Evolutionary conservation across 2,113 vertebrate genomes (phyloP).

Genomic region (Chelonoidis abingdonii): DNA sequence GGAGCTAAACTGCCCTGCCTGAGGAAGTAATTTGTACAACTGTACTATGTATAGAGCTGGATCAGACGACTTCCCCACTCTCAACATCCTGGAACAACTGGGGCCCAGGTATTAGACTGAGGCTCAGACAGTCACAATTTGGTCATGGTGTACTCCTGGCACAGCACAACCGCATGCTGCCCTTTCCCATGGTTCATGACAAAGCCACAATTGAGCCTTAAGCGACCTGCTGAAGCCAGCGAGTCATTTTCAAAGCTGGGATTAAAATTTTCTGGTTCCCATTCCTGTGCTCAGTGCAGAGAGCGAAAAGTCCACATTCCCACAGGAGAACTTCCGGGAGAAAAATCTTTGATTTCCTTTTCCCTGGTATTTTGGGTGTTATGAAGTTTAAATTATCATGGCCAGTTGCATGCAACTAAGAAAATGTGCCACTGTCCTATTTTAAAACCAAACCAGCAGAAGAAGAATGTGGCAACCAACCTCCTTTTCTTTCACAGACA

Average conservation of each 20-base stretch:
- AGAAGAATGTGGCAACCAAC: conserved; percentile 7
- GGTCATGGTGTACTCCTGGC: not conserved
- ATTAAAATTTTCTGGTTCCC: not conserved
- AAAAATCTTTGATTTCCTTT: conserved; percentile 12
- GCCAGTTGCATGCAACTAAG: not conserved
- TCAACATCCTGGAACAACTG: not conserved
- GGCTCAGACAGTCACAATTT: accelerated
- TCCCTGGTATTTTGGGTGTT: not conserved
- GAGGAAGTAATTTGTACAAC: not conserved
- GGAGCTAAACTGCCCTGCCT: accelerated
- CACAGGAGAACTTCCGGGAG: not conserved
- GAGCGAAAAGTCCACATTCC: not conserved
- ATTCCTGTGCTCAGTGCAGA: not conserved
- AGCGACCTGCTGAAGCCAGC: not conserved
- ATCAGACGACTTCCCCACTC: not conserved
- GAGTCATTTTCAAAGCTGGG: not conserved
- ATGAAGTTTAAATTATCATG: not conserved
- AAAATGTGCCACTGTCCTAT: not conserved
- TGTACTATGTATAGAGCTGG: not conserved
- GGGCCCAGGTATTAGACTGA: not conserved
- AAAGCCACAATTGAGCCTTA: not conserved
- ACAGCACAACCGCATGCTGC: not conserved
- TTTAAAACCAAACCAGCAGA: conserved; percentile 1
- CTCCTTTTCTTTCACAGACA: not conserved
- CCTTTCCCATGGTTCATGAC: not conserved